Base-by-base conservation (phyloP, 2,113 vertebrate genomes). In the Ptilonorhynchus violaceus region DNA sequence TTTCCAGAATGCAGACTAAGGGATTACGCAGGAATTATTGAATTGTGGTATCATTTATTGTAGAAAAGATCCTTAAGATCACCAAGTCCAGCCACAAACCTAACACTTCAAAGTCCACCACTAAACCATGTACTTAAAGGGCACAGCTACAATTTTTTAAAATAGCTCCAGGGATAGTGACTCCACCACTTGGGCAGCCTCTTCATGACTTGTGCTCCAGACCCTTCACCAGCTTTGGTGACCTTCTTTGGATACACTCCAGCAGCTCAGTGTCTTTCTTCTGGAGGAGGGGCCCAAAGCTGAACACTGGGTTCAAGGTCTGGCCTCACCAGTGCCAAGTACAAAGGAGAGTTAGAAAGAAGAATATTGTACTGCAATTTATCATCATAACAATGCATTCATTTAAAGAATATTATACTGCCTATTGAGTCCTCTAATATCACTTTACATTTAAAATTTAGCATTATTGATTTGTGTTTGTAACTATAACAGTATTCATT, bases 61-160 rank as follows among this genome's bases (percentile, higher is more conserved):
- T n/a, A 27, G 27, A 80, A 91, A 92, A 79, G 14, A 53, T 10
- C 19, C 5, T 55, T 50, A 39, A 28, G 13, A 44, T 66, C 21
- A 55, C 12, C 2, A 6, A 41, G 25, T 42, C 19, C 22, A 30
- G 12, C 47, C 4, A 6, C 58, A 24, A 59, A 47, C 4, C 7
- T 24, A 30, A 7, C 22, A 42, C 11, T 37, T 42, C 7, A 7
- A 53, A 25, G 13, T 22, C 44, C 8, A 19, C 6, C 15, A 33
- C 11, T 47, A 53, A 83, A 60, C 6, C 1, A 0, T 33, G 25
- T 37, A 11, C 28, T 20, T 31, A 44, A 56, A 2, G 1, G 2
- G 7, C 13, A 41, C 22, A 31, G 46, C 21, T 22, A 37, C 5
- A 18, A 1, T 3, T 25, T 33, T 84, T 58, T 30, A 10, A 33